These are phyloP conservation scores for Epinephelus awoara DNA, from an alignment of 2,797 vertebrate genomes.

Conservation along the genomic window DNA sequence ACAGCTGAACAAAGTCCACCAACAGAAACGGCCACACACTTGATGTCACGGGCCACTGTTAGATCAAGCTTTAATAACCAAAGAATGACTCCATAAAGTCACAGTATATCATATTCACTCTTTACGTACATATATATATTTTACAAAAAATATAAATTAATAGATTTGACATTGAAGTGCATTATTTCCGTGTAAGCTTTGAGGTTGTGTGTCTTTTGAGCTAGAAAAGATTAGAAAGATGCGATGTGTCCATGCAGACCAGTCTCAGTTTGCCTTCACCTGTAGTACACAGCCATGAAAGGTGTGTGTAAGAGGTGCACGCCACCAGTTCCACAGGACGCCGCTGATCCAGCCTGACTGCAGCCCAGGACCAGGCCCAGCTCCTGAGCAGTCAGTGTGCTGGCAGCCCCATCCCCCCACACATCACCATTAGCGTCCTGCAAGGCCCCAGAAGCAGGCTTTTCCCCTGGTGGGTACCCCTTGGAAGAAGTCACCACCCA, in stretches of 20 bases:
- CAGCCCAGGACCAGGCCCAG: slow-evolving; percentile 83
- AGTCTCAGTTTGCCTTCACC: slow-evolving; percentile 55
- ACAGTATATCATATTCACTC: slow-evolving; percentile 78
- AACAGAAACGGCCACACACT: slow-evolving; percentile 20
- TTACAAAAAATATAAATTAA: slow-evolving; percentile 82
- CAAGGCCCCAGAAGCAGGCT: slow-evolving; percentile 39
- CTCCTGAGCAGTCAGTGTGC: slow-evolving; percentile 51
- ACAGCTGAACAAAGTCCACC: slow-evolving; percentile 61
- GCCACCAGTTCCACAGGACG: slow-evolving; percentile 73
- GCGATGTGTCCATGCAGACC: slow-evolving; percentile 18
- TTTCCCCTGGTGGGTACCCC: slow-evolving; percentile 31
- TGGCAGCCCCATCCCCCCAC: slow-evolving; percentile 52
- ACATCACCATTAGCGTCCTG: slow-evolving; percentile 57
- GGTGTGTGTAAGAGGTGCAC: slow-evolving; percentile 82
- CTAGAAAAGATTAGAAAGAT: slow-evolving; percentile 15
- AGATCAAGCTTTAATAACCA: slow-evolving; percentile 62
- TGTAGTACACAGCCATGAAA: slow-evolving; percentile 85
- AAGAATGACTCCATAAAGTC: slow-evolving; percentile 67
- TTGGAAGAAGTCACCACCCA: slow-evolving; percentile 56
- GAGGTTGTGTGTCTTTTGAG: slow-evolving; percentile 19
- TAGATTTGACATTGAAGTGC: slow-evolving; percentile 84
- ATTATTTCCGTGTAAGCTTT: slow-evolving; percentile 49
- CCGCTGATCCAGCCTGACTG: slow-evolving; percentile 62
- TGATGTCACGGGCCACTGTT: slow-evolving; percentile 25
- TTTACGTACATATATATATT: slow-evolving; percentile 74